Base-by-base conservation (phyloP, 2,113 vertebrate species). In the Pseudorectes ferrugineus region DNA sequence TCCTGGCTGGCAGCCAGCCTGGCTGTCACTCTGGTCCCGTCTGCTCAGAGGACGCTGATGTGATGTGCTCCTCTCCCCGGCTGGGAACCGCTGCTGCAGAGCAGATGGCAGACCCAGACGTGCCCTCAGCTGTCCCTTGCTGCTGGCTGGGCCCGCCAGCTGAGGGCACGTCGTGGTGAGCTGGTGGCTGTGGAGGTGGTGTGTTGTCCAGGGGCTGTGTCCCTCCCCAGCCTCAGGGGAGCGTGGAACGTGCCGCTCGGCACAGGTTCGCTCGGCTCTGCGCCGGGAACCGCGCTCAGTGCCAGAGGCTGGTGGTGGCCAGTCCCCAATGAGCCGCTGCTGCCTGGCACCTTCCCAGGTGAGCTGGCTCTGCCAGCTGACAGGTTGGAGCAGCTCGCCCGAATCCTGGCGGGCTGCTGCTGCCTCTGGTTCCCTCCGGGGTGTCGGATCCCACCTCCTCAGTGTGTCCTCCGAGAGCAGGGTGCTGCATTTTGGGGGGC, bases 271-370 rank as follows among this genome's bases (percentile, higher is more conserved):
- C 76, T 46, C 3, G 2, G 14, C 1, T 43, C 62, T 17, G 29
- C 0, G 1, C 28, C 1, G 5, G n/a, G 16, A 84, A 7, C 67
- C 2, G 0, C 0, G 1, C 43, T 72, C 9, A 0, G 3, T 10
- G 14, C n/a, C 1, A 1, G 49, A 42, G 74, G 81, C 74, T 85
- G 43, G 8, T 12, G 59, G n/a, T 84, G 75, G 57, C 78, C 33
- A 2, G 72, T n/a, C 40, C 48, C 3, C 0, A 11, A 2, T 6
- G 54, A 76, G 74, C 71, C 0, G 0, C 71, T 48, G 45, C 86
- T 57, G 85, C 7, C 45, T 83, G 71, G 29, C 19, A 21, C 10
- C 35, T 68, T 29, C 49, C 66, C 2, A 2, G 59, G 18, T 5
- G 20, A 88, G 67, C 83, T 6, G 5, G 45, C 66, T 63, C 57